Evolutionary conservation across 2,113 vertebrate species (phyloP), one percentile per base, ranked within the genome.

Genomic region (Australoheros scitulus): DNA sequence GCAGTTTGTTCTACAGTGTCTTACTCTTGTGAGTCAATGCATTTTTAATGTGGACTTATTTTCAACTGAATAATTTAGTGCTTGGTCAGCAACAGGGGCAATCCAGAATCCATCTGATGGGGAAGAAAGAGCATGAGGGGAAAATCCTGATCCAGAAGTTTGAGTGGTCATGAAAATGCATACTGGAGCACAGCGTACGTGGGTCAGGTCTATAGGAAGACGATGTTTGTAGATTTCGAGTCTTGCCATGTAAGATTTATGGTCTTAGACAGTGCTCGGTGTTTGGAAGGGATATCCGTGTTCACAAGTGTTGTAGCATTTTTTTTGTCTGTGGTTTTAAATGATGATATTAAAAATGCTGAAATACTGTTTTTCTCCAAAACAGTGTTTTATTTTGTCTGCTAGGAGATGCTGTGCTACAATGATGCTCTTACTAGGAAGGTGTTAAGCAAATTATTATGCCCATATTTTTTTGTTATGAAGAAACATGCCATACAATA

Each of bases 11-110:
- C 85, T 77, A 87, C 80, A 87, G 88, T 90, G 83, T 92, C 82
- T 92, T 90, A 89, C 81, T 93, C 86, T 59, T 86, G 81, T 34
- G 63, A 93, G 82, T 83, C 85, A 13, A 91, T 94, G 91, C 92
- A 94, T 93, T 92, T 94, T 94, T 94, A 92, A 94, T 94, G 94
- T 87, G 86, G 91, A 92, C 92, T 94, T 94, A 93, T 93, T 92
- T 94, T 93, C 87, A 92, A 68, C 83, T 93, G 92, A 94, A 94
- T 94, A 94, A 94, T 94, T 94, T 92, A 93, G 87, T 90, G 90
- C 91, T 84, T 83, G 90, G 93, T 94, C 94, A 94, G 90, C 93
- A 93, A 87, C 77, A 76, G 79, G 82, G 84, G 86, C 77, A 65
- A 92, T 90, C 83, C 82, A 84, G 86, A 92, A 92, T 92, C 89